A percentile compares a stretch with the other conserved stretches of the same genome.
phyloP scores from a whole-genome alignment of 1,140 invertebrate species.

The Cardiocondyla obscurior region DNA sequence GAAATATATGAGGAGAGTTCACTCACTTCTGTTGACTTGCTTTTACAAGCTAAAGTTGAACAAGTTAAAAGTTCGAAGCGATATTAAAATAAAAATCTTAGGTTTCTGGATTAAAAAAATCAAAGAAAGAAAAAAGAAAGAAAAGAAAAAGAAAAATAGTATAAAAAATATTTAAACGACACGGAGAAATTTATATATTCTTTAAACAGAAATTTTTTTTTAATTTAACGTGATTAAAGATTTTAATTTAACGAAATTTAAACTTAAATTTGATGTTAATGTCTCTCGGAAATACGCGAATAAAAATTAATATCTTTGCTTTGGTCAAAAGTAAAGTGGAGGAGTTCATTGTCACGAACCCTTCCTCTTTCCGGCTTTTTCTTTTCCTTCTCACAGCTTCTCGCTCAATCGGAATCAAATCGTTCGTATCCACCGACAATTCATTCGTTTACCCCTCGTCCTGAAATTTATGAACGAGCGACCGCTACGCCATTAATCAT shows the following conservation, averaged over 20 bases:
- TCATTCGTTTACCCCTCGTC: constrained; percentile 55
- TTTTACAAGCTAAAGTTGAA: not conserved
- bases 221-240: no score
- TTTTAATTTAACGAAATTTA: no score
- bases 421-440: constrained; percentile 41
- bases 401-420: constrained; percentile 53
- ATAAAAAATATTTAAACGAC: not conserved
- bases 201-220: not conserved
- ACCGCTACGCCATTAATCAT: constrained; percentile 66
- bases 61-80: no score
- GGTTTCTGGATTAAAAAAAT: not conserved
- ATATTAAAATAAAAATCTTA: no score
- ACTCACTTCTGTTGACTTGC: not conserved
- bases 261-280: not conserved
- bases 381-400: not conserved
- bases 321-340: not conserved
- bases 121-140: no score
- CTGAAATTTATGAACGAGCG: constrained; percentile 70
- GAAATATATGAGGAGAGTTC: not conserved
- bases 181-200: not conserved
- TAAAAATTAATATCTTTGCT: not conserved
- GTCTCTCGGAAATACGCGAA: not conserved
- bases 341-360: constrained; percentile 12
- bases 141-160: not conserved
- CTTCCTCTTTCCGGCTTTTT: not conserved